Evolutionary conservation across 2,888 invertebrate species (phyloP).

Genomic region (Atrina japonica): DNA sequence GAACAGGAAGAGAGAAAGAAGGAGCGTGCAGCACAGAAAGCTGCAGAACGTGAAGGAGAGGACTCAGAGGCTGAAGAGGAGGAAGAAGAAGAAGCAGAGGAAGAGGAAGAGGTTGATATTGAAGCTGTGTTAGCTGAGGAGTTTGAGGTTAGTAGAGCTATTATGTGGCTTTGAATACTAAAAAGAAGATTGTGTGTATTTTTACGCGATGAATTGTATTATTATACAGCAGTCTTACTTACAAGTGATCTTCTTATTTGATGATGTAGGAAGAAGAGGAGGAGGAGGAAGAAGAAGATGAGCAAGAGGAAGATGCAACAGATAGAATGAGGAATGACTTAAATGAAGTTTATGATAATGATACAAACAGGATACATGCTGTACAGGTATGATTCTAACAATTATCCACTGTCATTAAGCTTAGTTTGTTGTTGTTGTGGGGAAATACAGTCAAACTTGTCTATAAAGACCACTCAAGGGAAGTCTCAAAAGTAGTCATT

Average conservation of each 20-base stretch:
- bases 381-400: constrained; percentile 71
- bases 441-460: too few species aligned
- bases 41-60: constrained; percentile 57
- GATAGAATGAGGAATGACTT: constrained; percentile 78
- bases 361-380: constrained; percentile 72
- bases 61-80: constrained; percentile 71
- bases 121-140: constrained; percentile 78
- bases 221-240: too few species aligned
- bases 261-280: constrained; percentile 77
- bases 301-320: constrained; percentile 79
- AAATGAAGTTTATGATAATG: constrained; percentile 77
- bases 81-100: constrained; percentile 76
- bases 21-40: constrained; percentile 60
- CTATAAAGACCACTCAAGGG: too few species aligned
- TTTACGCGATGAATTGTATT: too few species aligned
- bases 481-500: too few species aligned
- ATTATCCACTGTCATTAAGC: too few species aligned
- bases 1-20: constrained; percentile 69
- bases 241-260: too few species aligned
- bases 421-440: too few species aligned
- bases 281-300: constrained; percentile 80
- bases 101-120: constrained; percentile 78
- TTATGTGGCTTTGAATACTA: too few species aligned
- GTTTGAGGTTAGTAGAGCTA: constrained; percentile 75
- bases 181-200: too few species aligned